Evolutionary conservation across 2,797 vertebrate species (phyloP).

Genomic region (Manis pentadactyla): DNA sequence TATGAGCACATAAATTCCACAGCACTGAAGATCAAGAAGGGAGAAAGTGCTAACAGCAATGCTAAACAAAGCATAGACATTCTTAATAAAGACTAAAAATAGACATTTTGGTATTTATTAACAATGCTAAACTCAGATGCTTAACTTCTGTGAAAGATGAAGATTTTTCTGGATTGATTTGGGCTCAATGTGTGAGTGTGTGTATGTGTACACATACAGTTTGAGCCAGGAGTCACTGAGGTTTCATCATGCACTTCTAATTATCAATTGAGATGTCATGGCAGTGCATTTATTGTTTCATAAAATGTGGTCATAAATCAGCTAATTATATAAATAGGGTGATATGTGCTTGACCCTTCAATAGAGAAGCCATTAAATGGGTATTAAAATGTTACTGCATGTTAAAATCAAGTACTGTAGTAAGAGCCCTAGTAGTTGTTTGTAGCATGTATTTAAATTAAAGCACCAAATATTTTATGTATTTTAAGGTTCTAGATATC

Average conservation of each 20-base stretch:
- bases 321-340: slow-evolving; percentile 84
- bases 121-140: neutral
- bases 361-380: neutral
- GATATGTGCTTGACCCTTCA: neutral
- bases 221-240: neutral
- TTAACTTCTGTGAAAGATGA: neutral
- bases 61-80: neutral
- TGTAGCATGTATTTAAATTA: neutral
- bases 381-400: neutral
- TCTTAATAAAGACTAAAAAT: neutral
- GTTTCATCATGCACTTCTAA: neutral
- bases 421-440: neutral
- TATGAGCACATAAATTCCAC: neutral
- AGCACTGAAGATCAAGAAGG: neutral
- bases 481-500: neutral
- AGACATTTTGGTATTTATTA: neutral
- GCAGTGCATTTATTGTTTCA: slow-evolving; percentile 71
- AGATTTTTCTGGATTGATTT: neutral
- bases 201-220: neutral
- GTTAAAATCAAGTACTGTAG: neutral
- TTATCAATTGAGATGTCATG: neutral
- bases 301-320: slow-evolving; percentile 84
- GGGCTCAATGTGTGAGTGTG: neutral
- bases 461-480: neutral
- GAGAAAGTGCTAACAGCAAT: neutral